phyloP scores from a whole-genome alignment of 2,888 invertebrate species.

The Chloroclysta siterata region DNA sequence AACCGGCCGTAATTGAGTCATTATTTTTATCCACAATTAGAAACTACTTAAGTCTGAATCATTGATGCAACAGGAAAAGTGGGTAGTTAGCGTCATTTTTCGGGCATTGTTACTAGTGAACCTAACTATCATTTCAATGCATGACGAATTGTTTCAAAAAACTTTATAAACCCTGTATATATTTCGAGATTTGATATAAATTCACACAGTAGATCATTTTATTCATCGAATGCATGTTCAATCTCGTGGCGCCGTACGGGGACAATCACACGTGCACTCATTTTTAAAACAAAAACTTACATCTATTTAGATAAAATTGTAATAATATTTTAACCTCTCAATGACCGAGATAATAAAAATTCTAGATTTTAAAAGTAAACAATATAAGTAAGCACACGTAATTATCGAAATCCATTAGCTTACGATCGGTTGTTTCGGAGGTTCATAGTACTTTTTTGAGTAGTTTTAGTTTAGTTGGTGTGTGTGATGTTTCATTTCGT shows the following conservation, averaged over 20 bases:
- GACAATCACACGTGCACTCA: slow-evolving; percentile 24
- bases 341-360: slow-evolving; percentile 39
- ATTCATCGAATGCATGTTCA: slow-evolving; percentile 1
- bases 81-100: not conserved
- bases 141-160: slow-evolving; percentile 6
- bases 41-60: not conserved
- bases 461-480: slow-evolving; percentile 4
- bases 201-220: not conserved
- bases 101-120: not conserved
- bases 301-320: slow-evolving; percentile 35
- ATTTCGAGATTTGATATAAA: not conserved
- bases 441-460: slow-evolving; percentile 9
- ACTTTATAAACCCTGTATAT: not conserved
- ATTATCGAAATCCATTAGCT: slow-evolving; percentile 42
- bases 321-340: slow-evolving; percentile 42
- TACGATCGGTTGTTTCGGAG: slow-evolving; percentile 19
- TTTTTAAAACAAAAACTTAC: slow-evolving; percentile 35
- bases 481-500: slow-evolving; percentile 30
- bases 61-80: slow-evolving; percentile 6
- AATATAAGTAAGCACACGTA: slow-evolving; percentile 56
- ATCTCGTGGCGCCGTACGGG: not conserved
- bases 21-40: slow-evolving; percentile 2
- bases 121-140: not conserved
- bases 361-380: slow-evolving; percentile 50
- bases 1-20: no score